phyloP scores from a whole-genome alignment of 2,797 vertebrate species.

The Poecile montanus region DNA sequence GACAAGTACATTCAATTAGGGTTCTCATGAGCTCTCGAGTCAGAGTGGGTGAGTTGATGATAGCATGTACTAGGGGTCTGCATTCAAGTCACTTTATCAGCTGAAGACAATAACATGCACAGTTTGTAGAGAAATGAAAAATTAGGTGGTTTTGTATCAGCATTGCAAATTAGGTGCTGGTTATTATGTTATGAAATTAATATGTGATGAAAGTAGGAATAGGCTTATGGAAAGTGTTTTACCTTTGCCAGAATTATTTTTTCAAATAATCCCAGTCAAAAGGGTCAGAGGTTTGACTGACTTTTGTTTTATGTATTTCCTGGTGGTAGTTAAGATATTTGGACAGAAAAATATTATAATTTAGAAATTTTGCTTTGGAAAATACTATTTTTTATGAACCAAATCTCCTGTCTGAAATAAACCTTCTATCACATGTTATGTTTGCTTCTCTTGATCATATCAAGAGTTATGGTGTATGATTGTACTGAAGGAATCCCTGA shows the following conservation, averaged over 20 bases:
- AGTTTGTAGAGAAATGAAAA: background rate
- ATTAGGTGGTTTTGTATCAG: rapidly evolving
- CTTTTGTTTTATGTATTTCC: background rate
- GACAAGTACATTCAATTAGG: background rate
- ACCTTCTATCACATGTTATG: background rate
- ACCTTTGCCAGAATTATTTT: background rate
- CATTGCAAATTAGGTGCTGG: background rate
- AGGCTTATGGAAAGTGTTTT: background rate
- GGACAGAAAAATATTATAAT: background rate
- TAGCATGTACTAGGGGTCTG: background rate
- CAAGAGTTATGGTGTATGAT: background rate
- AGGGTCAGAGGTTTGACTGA: background rate
- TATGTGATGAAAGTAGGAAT: background rate
- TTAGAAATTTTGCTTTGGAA: background rate
- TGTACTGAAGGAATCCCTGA: background rate
- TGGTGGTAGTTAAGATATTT: background rate
- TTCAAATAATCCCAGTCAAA: background rate
- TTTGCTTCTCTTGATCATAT: background rate
- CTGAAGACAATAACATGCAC: background rate
- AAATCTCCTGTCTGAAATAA: background rate
- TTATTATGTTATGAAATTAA: background rate
- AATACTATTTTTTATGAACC: background rate
- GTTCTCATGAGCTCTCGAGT: background rate
- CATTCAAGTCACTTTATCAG: background rate
- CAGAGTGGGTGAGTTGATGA: background rate